Evolutionary conservation across 1,140 invertebrate species (phyloP).

Genomic region (Euura saliciscinereae): DNA sequence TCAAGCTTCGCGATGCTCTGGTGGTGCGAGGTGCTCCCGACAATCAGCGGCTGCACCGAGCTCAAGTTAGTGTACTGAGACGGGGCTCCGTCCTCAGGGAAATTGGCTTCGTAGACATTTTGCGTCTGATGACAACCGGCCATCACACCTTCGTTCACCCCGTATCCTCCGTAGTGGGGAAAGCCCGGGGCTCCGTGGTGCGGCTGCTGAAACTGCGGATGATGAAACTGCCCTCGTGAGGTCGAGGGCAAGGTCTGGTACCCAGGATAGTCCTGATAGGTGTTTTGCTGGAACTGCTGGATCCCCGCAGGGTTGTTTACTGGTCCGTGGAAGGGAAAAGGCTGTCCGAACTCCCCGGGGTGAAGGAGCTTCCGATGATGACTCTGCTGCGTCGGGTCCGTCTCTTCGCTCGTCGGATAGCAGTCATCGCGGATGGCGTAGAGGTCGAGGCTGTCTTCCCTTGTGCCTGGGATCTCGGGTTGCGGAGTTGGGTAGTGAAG

Average conservation of each 20-base stretch:
- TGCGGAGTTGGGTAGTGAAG: constrained; percentile 61
- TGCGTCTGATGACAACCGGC: constrained; percentile 32
- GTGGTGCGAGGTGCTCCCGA: constrained; percentile 22
- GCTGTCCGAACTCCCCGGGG: not conserved
- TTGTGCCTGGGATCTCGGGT: constrained; percentile 58
- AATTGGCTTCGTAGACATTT: constrained; percentile 45
- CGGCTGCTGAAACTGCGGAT: constrained; percentile 45
- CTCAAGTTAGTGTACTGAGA: constrained; percentile 58
- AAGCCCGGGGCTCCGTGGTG: constrained; percentile 37
- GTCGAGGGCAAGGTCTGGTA: constrained; percentile 52
- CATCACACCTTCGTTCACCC: constrained; percentile 28
- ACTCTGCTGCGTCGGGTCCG: constrained; percentile 30
- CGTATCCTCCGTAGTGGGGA: constrained; percentile 44
- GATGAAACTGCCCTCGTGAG: constrained; percentile 48
- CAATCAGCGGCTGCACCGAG: constrained; percentile 50
- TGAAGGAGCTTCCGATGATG: constrained; percentile 12
- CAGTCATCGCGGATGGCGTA: constrained; percentile 70
- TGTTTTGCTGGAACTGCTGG: constrained; percentile 33
- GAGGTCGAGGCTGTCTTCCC: constrained; percentile 69
- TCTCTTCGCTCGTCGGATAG: constrained; percentile 43
- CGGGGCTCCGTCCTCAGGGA: constrained; percentile 47
- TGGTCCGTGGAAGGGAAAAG: not conserved
- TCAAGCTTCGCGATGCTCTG: constrained; percentile 71
- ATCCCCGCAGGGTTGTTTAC: not conserved
- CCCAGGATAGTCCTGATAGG: constrained; percentile 36